Percentiles rank a stretch among this genome's conserved stretches.
These are phyloP conservation scores for Caenorhabditis briggsae DNA, from an alignment of 1,140 invertebrate species.

Conservation along the genomic window DNA sequence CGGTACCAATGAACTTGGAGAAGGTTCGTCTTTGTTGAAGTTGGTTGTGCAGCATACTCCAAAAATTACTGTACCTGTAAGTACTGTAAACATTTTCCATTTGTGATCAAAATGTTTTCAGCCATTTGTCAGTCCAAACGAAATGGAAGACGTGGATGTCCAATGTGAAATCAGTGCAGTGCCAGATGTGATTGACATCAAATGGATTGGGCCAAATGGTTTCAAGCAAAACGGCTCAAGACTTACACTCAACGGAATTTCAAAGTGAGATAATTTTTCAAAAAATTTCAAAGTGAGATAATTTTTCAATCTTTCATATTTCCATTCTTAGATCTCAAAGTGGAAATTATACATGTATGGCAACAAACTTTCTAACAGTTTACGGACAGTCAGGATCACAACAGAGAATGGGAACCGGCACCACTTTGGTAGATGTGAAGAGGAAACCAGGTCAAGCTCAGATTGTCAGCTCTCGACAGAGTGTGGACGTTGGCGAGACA, in stretches of 20 bases:
- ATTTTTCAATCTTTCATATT: slow-evolving; percentile 22
- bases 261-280: slow-evolving; percentile 20
- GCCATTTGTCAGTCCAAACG: slow-evolving; percentile 58
- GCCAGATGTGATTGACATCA: slow-evolving; percentile 42
- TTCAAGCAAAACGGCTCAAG: slow-evolving; percentile 51
- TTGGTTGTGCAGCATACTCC: slow-evolving; percentile 62
- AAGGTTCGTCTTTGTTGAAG: slow-evolving; percentile 43
- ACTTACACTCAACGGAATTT: slow-evolving; percentile 18
- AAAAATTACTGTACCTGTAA: slow-evolving; percentile 52
- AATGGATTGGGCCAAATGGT: slow-evolving; percentile 62
- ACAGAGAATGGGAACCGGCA: slow-evolving; percentile 54
- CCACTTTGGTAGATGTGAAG: slow-evolving; percentile 59
- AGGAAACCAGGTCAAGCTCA: slow-evolving; percentile 57
- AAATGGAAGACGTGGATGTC: slow-evolving; percentile 53
- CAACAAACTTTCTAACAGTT: slow-evolving; percentile 61
- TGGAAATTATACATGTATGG: slow-evolving; percentile 63
- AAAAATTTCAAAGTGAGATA: background rate
- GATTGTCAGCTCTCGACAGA: slow-evolving; percentile 29
- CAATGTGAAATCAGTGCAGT: slow-evolving; percentile 57
- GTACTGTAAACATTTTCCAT: background rate
- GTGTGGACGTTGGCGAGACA: slow-evolving; percentile 57
- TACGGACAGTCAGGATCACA: slow-evolving; percentile 61
- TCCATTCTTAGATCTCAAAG: slow-evolving; percentile 22
- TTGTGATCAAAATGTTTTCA: slow-evolving; percentile 9
- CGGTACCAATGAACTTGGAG: slow-evolving; percentile 57